Evolutionary conservation across 1,140 invertebrate genomes (phyloP).

Genomic region (Vollenhovia emeryi): DNA sequence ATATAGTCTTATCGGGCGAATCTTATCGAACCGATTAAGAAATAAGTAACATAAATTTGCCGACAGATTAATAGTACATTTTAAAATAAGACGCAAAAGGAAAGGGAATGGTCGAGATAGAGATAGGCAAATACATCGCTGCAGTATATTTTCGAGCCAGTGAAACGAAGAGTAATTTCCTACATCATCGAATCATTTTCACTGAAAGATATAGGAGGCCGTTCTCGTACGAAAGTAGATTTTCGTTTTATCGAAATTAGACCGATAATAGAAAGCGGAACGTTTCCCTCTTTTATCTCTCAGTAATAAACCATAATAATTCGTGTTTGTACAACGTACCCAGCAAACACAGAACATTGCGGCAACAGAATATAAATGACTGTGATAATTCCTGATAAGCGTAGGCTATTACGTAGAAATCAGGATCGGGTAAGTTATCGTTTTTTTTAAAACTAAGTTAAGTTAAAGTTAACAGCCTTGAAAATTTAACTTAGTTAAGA

Average conservation of each 20-base stretch:
- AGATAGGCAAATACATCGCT: neutral
- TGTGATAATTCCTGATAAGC: slow-evolving; percentile 5
- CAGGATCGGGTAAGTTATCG: no score
- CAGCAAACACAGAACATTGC: neutral
- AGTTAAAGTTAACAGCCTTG: no score
- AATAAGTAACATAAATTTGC: neutral
- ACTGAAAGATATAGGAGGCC: neutral
- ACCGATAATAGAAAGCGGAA: neutral
- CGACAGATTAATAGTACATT: neutral
- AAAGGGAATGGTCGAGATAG: neutral
- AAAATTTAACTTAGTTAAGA: no score
- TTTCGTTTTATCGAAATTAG: neutral
- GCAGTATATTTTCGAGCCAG: neutral
- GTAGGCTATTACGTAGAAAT: neutral
- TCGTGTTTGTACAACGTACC: neutral
- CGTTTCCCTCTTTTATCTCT: neutral
- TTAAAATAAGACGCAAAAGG: neutral
- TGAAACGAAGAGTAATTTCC: neutral
- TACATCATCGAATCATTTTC: neutral
- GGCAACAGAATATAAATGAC: neutral
- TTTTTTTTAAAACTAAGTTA: no score
- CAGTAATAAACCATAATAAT: neutral
- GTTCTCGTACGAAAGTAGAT: neutral
- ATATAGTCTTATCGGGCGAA: neutral
- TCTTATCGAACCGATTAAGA: neutral